Evolutionary conservation across 2,113 vertebrate species (phyloP).

Genomic region (Boleophthalmus pectinirostris): DNA sequence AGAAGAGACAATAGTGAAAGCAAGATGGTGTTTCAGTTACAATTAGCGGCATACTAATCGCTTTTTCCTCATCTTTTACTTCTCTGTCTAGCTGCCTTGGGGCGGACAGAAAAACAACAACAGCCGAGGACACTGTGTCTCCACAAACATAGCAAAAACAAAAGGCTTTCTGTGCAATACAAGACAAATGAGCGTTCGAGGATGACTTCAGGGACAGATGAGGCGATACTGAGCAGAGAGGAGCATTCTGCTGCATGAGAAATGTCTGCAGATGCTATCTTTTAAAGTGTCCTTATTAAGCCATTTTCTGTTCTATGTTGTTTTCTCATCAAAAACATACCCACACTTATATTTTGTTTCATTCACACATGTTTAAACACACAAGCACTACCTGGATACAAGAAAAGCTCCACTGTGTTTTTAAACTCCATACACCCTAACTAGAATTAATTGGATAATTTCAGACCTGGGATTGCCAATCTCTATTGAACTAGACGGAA

Average conservation of each 20-base stretch:
- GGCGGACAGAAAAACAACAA: conserved; percentile 26
- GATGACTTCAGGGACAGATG: conserved; percentile 45
- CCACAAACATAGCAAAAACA: conserved; percentile 19
- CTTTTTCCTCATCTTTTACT: conserved; percentile 30
- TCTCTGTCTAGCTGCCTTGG: conserved; percentile 16
- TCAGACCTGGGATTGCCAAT: too few relatives aligned
- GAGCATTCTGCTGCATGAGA: neutral
- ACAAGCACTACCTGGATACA: too few relatives aligned
- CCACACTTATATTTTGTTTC: too few relatives aligned
- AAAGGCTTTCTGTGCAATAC: conserved; percentile 25
- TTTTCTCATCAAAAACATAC: too few relatives aligned
- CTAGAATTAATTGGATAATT: too few relatives aligned
- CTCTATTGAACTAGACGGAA: too few relatives aligned
- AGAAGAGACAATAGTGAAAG: conserved; percentile 46
- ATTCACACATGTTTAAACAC: too few relatives aligned
- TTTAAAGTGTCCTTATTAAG: neutral
- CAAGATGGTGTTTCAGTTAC: conserved; percentile 47
- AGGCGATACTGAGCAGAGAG: conserved; percentile 33
- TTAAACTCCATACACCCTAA: too few relatives aligned
- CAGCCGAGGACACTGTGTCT: conserved; percentile 11
- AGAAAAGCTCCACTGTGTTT: too few relatives aligned
- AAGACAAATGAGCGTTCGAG: conserved; percentile 23
- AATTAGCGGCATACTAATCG: conserved; percentile 60
- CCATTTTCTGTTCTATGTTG: too few relatives aligned
- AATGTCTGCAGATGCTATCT: conserved; percentile 1